Conservation (phyloP, 1,140 invertebrate species). For the Helicoverpa zea region DNA sequence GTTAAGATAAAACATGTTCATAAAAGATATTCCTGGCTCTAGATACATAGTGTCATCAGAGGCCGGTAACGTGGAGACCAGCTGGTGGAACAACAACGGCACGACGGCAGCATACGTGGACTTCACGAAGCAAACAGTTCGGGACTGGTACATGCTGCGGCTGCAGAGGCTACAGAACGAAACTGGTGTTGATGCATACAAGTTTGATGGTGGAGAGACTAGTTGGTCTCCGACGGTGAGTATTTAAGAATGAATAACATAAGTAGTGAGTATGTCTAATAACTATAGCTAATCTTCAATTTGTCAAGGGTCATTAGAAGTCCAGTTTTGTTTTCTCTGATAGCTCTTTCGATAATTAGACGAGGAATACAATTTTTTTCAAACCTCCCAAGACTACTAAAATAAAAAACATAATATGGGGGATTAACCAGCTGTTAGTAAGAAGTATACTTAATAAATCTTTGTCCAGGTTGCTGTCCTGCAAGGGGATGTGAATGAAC, state of each 20-base stretch:
- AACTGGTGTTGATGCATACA: constrained; percentile 92
- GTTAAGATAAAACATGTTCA: too few relatives aligned
- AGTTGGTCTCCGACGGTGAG: constrained; percentile 8
- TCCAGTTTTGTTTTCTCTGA: background rate
- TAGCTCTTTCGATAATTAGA: too few relatives aligned
- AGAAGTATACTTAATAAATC: background rate
- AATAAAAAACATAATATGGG: too few relatives aligned
- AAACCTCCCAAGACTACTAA: too few relatives aligned
- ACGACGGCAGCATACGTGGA: constrained; percentile 88
- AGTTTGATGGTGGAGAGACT: constrained; percentile 95
- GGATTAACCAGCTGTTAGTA: background rate
- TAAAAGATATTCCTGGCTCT: constrained; percentile 42
- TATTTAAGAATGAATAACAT: background rate
- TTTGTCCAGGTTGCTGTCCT: constrained; percentile 79
- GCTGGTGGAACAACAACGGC: constrained; percentile 93
- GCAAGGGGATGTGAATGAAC: constrained; percentile 79
- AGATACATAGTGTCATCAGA: constrained; percentile 87
- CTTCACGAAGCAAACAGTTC: constrained; percentile 90
- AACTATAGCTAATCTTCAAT: too few relatives aligned
- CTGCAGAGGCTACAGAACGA: constrained; percentile 86
- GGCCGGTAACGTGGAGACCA: constrained; percentile 87
- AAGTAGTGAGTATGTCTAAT: background rate
- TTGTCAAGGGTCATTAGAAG: background rate
- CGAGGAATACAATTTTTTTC: too few relatives aligned
- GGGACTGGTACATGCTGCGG: constrained; percentile 89